Conservation (phyloP, 2,888 invertebrate genomes). For the Tanypteryx hageni region DNA sequence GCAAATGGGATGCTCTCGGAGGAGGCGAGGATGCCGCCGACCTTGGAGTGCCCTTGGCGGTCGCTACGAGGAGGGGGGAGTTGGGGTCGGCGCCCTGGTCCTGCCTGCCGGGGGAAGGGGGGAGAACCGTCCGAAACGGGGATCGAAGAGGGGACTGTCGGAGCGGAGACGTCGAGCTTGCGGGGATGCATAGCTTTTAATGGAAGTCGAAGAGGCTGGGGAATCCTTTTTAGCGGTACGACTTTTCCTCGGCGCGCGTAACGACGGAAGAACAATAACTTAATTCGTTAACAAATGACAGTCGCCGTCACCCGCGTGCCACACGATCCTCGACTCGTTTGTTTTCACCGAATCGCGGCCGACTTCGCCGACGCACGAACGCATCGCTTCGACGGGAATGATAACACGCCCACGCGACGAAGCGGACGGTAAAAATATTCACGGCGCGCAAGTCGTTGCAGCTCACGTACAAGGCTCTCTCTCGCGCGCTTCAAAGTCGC, state of each 20-base stretch:
- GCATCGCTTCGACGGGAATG: background rate
- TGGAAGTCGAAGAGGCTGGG: no score
- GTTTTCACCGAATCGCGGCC: background rate
- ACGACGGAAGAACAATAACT: background rate
- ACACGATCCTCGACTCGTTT: background rate
- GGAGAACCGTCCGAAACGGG: constrained; percentile 36
- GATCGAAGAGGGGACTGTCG: constrained; percentile 37
- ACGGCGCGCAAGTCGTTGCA: background rate
- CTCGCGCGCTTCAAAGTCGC: background rate
- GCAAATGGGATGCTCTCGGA: constrained; percentile 61
- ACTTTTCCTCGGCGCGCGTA: background rate
- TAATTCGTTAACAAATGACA: background rate
- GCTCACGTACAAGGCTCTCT: background rate
- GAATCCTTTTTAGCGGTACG: background rate
- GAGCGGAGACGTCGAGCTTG: background rate
- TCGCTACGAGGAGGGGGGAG: background rate
- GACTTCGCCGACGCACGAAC: background rate
- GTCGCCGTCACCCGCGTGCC: background rate
- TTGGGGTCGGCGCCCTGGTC: constrained; percentile 47
- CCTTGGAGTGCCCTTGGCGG: constrained; percentile 67
- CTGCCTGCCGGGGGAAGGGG: background rate
- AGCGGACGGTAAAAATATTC: constrained; percentile 3
- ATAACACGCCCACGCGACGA: background rate
- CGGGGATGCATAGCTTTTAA: background rate
- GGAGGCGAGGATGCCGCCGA: constrained; percentile 58